phyloP scores from a whole-genome alignment of 2,888 invertebrate genomes.

The Malthinus flaveolus region DNA sequence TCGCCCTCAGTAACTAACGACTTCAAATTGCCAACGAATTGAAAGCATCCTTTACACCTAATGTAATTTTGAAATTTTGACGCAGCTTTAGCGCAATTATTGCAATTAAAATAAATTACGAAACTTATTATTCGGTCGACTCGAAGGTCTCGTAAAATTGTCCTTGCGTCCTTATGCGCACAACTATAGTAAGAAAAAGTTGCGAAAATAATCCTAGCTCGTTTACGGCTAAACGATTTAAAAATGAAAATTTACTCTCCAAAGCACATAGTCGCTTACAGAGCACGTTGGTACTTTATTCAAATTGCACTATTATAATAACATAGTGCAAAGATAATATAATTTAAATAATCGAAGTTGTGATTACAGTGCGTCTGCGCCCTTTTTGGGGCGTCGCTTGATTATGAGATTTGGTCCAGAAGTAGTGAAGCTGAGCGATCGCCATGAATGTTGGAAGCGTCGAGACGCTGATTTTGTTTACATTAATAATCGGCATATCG shows the following conservation, averaged over 20 bases:
- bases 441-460: slow-evolving; percentile 46
- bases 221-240: too few species aligned
- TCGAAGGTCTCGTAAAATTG: too few species aligned
- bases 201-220: too few species aligned
- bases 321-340: slow-evolving; percentile 10
- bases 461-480: slow-evolving; percentile 42
- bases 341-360: slow-evolving; percentile 22
- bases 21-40: too few species aligned
- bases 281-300: background rate
- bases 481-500: slow-evolving; percentile 39
- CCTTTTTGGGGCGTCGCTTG: slow-evolving; percentile 46
- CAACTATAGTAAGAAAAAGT: too few species aligned
- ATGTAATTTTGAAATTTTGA: too few species aligned
- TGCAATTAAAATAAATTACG: background rate
- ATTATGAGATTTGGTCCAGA: slow-evolving; percentile 48
- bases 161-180: too few species aligned
- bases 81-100: too few species aligned
- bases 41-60: too few species aligned
- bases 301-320: background rate
- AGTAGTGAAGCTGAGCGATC: slow-evolving; percentile 49
- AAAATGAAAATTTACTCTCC: too few species aligned
- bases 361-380: slow-evolving; percentile 43
- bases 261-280: too few species aligned
- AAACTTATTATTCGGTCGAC: background rate
- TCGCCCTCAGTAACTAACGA: too few species aligned